These are phyloP conservation scores for Tribolium madens DNA, from an alignment of 1,140 invertebrate species.

Conservation along the genomic window DNA sequence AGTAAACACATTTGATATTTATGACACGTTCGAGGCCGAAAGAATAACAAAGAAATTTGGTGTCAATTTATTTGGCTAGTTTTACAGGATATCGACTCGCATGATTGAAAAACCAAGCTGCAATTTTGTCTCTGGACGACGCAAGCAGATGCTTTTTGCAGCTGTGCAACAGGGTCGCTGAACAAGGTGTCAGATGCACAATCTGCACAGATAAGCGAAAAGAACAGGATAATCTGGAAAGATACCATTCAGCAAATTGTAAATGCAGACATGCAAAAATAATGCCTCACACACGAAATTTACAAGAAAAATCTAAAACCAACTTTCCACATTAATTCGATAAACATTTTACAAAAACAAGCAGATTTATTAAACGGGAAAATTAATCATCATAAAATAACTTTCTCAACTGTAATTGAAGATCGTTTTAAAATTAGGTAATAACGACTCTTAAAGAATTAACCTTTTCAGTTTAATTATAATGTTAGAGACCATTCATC, in stretches of 20 bases:
- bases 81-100: background rate
- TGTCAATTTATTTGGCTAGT: background rate
- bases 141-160: conserved; percentile 39
- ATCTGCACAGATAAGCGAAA: conserved; percentile 24
- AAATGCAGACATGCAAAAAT: too few relatives aligned
- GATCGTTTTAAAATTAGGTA: too few relatives aligned
- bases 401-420: too few relatives aligned
- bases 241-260: background rate
- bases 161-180: conserved; percentile 10
- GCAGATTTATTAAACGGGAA: too few relatives aligned
- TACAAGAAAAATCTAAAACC: too few relatives aligned
- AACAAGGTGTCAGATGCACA: conserved; percentile 28
- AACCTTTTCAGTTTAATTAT: too few relatives aligned
- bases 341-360: too few relatives aligned
- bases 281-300: too few relatives aligned
- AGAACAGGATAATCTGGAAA: background rate
- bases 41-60: background rate
- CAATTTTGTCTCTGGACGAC: conserved; percentile 12
- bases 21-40: conserved; percentile 1
- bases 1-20: conserved; percentile 23
- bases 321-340: too few relatives aligned
- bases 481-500: too few relatives aligned
- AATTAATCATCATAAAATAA: too few relatives aligned
- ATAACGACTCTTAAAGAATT: too few relatives aligned
- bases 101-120: conserved; percentile 25